Evolutionary conservation across 2,797 vertebrate species (phyloP), one percentile per base, ranked within the genome.

Genomic region (Toxotes lorentzi): DNA sequence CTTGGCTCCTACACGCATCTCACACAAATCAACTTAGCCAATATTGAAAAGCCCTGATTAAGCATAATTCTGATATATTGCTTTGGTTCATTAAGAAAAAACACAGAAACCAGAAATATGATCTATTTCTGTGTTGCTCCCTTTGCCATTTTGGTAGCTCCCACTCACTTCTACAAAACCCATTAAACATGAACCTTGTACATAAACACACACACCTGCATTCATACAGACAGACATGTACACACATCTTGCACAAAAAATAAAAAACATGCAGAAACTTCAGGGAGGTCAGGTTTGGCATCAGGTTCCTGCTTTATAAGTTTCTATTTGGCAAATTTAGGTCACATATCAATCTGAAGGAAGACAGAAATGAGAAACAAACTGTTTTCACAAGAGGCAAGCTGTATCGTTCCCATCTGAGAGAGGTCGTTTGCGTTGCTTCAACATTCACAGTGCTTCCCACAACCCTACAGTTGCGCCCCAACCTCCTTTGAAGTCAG

Each of bases 11-110:
- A 89, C 91, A 93, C 93, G 88, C 90, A 86, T 67, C 84, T 84
- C 75, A 61, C 84, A 66, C 78, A 94, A 95, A 95, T 95, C 89
- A 82, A 91, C 88, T 96, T 95, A 95, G 89, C 79, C 88, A 86
- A 93, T 86, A 92, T 94, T 89, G 90, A 91, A 93, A 93, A 94
- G 83, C 81, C 86, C 84, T 87, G 84, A 91, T 93, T 92, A 83
- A 85, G 87, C 82, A 32, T 95, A 95, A 96, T 95, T 94, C 90
- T 93, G 91, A 93, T 80, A 95, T 95, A 96, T 95, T 95, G 94
- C 94, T 91, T 94, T 89, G 89, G 91, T 94, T 95, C 92, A 95
- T 95, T 95, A 94, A 92, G 79, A 90, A 84, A 91, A 87, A 88
- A 73, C 83, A 82, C 71, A 83, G 78, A 84, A 92, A 91, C n/a